Evolutionary conservation across 2,797 vertebrate species (phyloP).

Genomic region (Labeo calbasu): DNA sequence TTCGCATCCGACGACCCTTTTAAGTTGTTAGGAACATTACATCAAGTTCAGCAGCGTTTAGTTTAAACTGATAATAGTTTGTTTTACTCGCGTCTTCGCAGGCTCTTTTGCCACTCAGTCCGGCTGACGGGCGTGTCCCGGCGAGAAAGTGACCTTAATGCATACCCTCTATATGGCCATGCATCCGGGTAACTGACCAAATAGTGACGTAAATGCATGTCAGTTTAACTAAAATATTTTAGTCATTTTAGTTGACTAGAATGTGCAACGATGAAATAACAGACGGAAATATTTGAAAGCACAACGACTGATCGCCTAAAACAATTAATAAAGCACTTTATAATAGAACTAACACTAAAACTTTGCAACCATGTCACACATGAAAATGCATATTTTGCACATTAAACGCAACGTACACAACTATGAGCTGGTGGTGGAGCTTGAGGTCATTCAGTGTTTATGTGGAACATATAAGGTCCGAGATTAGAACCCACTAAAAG

Average conservation of each 20-base stretch:
- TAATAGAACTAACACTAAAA: not conserved
- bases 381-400: not conserved
- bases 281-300: not conserved
- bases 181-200: too few species aligned
- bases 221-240: not conserved
- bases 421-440: not conserved
- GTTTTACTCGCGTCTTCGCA: too few species aligned
- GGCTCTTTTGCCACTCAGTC: too few species aligned
- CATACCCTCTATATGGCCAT: too few species aligned
- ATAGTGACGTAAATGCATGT: not conserved
- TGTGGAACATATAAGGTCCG: not conserved
- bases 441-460: not conserved
- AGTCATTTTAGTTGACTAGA: not conserved
- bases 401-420: not conserved
- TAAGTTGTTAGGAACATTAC: too few species aligned
- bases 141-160: too few species aligned
- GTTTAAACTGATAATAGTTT: too few species aligned
- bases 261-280: not conserved
- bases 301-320: not conserved
- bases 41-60: too few species aligned
- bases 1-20: too few species aligned
- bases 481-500: not conserved
- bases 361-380: not conserved
- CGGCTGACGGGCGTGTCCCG: too few species aligned
- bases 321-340: not conserved